These are phyloP conservation scores for Drosophila arizonae DNA, from an alignment of 1,140 invertebrate genomes.

Conservation along the genomic window DNA sequence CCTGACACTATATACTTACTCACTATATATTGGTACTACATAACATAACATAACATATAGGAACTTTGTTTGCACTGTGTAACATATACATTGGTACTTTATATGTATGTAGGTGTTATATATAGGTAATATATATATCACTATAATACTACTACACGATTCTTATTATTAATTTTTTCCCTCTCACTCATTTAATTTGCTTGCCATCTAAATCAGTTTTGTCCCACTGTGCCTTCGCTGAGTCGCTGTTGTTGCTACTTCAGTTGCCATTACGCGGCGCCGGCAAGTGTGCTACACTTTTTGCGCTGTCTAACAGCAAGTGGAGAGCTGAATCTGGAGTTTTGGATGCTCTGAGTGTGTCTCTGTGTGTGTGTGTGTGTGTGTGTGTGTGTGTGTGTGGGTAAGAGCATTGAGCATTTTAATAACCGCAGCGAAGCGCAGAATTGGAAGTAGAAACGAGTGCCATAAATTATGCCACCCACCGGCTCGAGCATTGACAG, in stretches of 20 bases:
- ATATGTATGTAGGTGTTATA: no score
- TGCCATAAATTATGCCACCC: slow-evolving; percentile 79
- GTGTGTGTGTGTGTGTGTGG: neutral
- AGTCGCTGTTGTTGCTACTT: slow-evolving; percentile 48
- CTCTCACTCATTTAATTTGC: no score
- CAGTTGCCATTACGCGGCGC: slow-evolving; percentile 76
- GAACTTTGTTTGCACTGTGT: no score
- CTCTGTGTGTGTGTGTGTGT: slow-evolving; percentile 33
- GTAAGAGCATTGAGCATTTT: slow-evolving; percentile 80
- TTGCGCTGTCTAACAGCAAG: slow-evolving; percentile 61
- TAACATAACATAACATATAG: no score
- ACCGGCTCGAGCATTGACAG: slow-evolving; percentile 59
- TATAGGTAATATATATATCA: neutral
- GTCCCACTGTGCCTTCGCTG: slow-evolving; percentile 38
- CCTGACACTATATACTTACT: no score
- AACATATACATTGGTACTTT: no score
- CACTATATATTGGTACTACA: no score
- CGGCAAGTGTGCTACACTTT: slow-evolving; percentile 73
- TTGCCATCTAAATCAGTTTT: neutral
- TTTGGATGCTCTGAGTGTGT: neutral
- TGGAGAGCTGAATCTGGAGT: slow-evolving; percentile 30
- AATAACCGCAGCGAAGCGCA: slow-evolving; percentile 69
- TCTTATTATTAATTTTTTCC: no score
- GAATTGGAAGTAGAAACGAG: slow-evolving; percentile 38
- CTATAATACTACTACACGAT: neutral